Evolutionary conservation across 2,113 vertebrate species (phyloP), one percentile per base, ranked within the genome.

Genomic region (Atlantisia rogersi): DNA sequence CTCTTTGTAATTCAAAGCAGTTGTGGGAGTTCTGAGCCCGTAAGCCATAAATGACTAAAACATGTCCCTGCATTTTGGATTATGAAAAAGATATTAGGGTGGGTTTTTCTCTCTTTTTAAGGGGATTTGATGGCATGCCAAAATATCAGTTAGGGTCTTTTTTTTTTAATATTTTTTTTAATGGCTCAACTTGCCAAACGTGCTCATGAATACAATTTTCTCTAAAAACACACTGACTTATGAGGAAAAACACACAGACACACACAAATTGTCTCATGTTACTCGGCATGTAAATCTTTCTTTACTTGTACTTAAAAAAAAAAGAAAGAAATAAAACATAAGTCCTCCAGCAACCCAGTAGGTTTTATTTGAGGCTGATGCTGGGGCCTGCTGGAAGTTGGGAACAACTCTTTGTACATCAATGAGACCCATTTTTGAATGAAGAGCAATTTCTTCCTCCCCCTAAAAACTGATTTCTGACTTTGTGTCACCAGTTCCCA

Each of bases 41-140:
- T 89, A 89, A 95, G 77, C 85, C 92, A 75, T 90, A 94, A 95
- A 95, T 95, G 92, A 95, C 94, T 95, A 90, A 95, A 95, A 94
- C 92, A 94, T 95, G 94, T 90, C 86, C 86, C 82, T 92, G 89
- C 68, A 76, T 87, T 93, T 87, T 70, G 86, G 58, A 86, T 90
- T 94, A 92, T 83, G 92, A 92, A 92, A 94, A 94, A 76, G 86
- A 94, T 94, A 92, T 92, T 92, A 86, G 86, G 82, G 89, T 87
- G 82, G 82, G 82, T 70, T 87, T 95, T 92, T 91, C 91, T 92
- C 89, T 83, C 78, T 86, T 86, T 95, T 94, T 90, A 92, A 94
- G 86, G 86, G 89, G 86, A 94, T 92, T 90, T 95, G 86, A 86
- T 83, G 40, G 26, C 19, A 76, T 76, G 94, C 94, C 92, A 95